Evolutionary conservation across 2,888 invertebrate species (phyloP), one percentile per base, ranked within the genome.

Genomic region (Apamea monoglypha): DNA sequence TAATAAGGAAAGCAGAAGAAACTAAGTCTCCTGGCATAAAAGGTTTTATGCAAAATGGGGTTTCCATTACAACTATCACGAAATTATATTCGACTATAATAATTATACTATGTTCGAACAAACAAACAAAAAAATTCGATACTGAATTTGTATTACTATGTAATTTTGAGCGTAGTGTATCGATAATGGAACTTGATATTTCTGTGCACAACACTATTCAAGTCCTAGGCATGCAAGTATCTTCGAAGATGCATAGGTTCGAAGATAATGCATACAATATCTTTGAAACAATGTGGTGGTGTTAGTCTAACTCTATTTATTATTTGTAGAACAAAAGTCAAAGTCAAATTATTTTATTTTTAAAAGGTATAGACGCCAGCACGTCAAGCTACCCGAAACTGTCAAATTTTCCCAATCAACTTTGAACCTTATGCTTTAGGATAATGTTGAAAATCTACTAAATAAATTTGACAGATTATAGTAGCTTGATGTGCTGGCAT

Each of bases 191-290:
- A 7, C n/a, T n/a, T 14, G 3, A 16, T 21, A 36, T 36, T 64
- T 14, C 2, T 64, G 4, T 53, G 36, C 36, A 25, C 77, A 80
- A 63, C 70, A 36, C 85, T 77, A 72, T 18, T 3, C 12, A 12
- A 36, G 29, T 36, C 59, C 21, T 18, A 61, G 64, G 3, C 74
- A 56, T n/a, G 64, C 53, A 50, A 69, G 50, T 77, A 16, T 64
- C 63, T 53, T 74, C n/a, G 7, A 72, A 47, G 32, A 50, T 50
- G 18, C 47, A 50, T 50, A 50, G 47, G 50, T 56, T 10, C 36
- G 8, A 72, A 47, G 29, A 76, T 77, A 81, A 63, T 77, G 74
- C 74, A 61, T 66, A 36, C 29, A 69, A 74, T 84, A 50, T 70
- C 70, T 72, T 61, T 12, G 44, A 64, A 69, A 72, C 36, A 61